Evolutionary conservation across 2,888 invertebrate genomes (phyloP).

Genomic region (Molorchus minor): DNA sequence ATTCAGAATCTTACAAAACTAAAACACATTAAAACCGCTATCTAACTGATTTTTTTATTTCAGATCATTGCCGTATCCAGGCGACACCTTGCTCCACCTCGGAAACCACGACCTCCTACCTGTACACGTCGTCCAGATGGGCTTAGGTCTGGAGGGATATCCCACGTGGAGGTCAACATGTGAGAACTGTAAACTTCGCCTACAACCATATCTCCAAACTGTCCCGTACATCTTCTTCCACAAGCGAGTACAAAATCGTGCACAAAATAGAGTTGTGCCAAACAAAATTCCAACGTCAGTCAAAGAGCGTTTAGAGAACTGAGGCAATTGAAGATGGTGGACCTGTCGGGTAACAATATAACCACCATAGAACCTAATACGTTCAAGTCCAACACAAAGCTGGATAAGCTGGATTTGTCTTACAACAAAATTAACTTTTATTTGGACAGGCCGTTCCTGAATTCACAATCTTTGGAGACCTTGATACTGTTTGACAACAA

Average conservation of each 20-base stretch:
- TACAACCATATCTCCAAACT: constrained; percentile 54
- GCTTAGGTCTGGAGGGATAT: constrained; percentile 47
- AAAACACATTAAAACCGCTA: too few species aligned
- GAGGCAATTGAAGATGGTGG: constrained; percentile 50
- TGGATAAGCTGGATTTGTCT: constrained; percentile 56
- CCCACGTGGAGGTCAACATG: constrained; percentile 48
- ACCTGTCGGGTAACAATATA: constrained; percentile 57
- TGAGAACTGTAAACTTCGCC: constrained; percentile 50
- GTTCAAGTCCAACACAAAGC: constrained; percentile 52
- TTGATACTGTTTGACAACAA: constrained; percentile 55
- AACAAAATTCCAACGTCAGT: constrained; percentile 49
- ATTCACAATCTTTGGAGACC: constrained; percentile 54
- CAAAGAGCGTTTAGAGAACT: constrained; percentile 55
- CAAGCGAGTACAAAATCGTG: constrained; percentile 52
- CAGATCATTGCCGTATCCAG: constrained; percentile 4
- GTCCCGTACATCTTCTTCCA: constrained; percentile 52
- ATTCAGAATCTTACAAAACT: too few species aligned
- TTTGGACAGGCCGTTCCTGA: constrained; percentile 52
- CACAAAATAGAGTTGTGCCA: constrained; percentile 53
- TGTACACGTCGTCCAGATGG: constrained; percentile 31
- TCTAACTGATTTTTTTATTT: constrained; percentile 8
- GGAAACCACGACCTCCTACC: too few species aligned
- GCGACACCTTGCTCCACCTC: neutral
- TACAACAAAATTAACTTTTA: constrained; percentile 54
- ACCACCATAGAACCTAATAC: constrained; percentile 52